phyloP scores from a whole-genome alignment of 92 coral and sea anemone genomes.

The Epizoanthus stellaris region DNA sequence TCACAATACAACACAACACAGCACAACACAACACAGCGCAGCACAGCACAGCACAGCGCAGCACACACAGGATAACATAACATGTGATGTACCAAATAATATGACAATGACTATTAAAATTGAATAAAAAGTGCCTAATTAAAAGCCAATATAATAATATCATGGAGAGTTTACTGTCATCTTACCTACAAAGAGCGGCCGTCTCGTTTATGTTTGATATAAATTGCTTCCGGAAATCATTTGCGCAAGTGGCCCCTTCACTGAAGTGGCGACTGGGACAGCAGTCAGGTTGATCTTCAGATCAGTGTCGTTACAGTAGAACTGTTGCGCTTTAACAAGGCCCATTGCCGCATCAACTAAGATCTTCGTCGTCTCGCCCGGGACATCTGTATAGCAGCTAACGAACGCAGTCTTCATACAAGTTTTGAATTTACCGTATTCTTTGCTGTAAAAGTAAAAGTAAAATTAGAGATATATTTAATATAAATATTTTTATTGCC shows the following conservation, averaged over 20 bases:
- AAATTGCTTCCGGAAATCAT: conserved; percentile 35
- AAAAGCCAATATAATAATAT: neutral
- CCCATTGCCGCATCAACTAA: conserved; percentile 31
- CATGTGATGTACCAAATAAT: too few relatives aligned
- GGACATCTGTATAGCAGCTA: conserved; percentile 15
- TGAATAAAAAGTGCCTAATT: neutral
- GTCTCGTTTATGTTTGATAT: neutral
- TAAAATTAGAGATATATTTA: neutral
- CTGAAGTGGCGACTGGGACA: conserved; percentile 35
- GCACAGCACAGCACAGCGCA: too few relatives aligned
- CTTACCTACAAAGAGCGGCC: conserved; percentile 21
- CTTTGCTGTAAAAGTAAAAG: neutral
- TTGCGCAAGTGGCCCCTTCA: conserved; percentile 48
- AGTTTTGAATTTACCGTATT: neutral
- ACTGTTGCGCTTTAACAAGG: conserved; percentile 22
- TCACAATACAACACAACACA: too few relatives aligned
- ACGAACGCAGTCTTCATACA: neutral
- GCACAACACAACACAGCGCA: too few relatives aligned
- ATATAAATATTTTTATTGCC: too few relatives aligned
- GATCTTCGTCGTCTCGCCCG: conserved; percentile 3
- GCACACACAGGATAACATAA: too few relatives aligned
- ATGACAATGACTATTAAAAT: too few relatives aligned
- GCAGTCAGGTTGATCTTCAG: conserved; percentile 47
- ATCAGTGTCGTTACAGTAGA: conserved; percentile 8
- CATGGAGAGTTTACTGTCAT: too few relatives aligned